Conservation (phyloP, 2,797 vertebrate species). For the Cossypha heuglini region DNA sequence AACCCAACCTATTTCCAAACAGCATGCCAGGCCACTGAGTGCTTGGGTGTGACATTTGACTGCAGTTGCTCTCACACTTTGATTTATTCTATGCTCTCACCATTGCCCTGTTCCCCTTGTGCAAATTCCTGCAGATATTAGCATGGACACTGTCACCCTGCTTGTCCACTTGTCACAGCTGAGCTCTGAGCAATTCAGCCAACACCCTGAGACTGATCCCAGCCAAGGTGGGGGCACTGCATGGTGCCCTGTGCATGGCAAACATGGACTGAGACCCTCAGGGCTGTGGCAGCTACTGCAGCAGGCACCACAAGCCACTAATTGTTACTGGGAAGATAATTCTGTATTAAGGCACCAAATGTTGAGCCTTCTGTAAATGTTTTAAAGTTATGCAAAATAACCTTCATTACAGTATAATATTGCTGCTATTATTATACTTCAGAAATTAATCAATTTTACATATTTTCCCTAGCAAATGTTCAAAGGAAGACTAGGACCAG, state of each 20-base stretch:
- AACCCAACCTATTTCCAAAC: neutral
- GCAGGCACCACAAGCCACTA: neutral
- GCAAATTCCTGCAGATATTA: neutral
- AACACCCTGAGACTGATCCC: neutral
- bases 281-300: neutral
- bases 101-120: neutral
- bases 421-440: neutral
- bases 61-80: neutral
- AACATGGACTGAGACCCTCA: neutral
- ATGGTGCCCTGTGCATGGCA: neutral
- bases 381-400: neutral
- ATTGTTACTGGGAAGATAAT: neutral
- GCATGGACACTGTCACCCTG: neutral
- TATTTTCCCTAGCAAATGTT: neutral
- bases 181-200: neutral
- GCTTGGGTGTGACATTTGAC: neutral
- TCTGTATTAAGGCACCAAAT: neutral
- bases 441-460: neutral
- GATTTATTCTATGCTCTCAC: neutral
- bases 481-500: neutral
- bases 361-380: neutral
- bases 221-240: neutral
- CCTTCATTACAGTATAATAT: neutral
- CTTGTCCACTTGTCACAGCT: neutral
- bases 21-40: neutral